Base-by-base conservation (phyloP, 2,888 invertebrate genomes). In the Cryptus armator region DNA sequence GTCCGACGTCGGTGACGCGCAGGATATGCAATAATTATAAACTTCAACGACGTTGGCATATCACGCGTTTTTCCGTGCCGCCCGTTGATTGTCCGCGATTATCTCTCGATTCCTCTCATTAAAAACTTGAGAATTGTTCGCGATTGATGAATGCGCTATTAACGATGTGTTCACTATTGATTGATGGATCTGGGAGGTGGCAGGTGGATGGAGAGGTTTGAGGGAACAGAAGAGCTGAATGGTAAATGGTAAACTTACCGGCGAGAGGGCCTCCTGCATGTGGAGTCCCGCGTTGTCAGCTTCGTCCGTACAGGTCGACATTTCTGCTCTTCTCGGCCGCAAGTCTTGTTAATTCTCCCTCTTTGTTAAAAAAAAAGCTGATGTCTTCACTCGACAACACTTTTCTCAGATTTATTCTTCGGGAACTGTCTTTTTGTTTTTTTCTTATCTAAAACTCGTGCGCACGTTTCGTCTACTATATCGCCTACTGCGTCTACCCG, bases 221-320 rank as follows among this genome's bases (percentile, higher is more conserved):
- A 37, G 48, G 43, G 10, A n/a, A 24, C n/a, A 48, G 67, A n/a
- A 24, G 19, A 48, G 67, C 19, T 46, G 64, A 19, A 56, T 24
- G 29, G 44, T 29, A 62, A 24, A 46, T 56, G 56, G 53, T 43
- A 29, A 84, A 93, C 93, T 90, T 86, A 94, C 94, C 93, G 93
- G 94, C 85, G 94, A 93, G 85, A 94, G 89, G 83, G 92, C 89
- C 88, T 93, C 93, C 92, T 93, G 93, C 92, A 93, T 93, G 87
- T 93, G 93, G 89, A 93, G 90, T 78, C 89, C 88, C 75, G 88
- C 86, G 89, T 91, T 92, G 89, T 93, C 93, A 81, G 91, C 90
- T 84, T 93, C 93, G 90, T 94, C 93, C 85, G 93, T 90, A 88
- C 93, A 93, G 89, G 92, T 93, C 90, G 94, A 93, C 93, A 94